Evolutionary conservation across 2,797 vertebrate genomes (phyloP).

Genomic region (Staurois parvus): DNA sequence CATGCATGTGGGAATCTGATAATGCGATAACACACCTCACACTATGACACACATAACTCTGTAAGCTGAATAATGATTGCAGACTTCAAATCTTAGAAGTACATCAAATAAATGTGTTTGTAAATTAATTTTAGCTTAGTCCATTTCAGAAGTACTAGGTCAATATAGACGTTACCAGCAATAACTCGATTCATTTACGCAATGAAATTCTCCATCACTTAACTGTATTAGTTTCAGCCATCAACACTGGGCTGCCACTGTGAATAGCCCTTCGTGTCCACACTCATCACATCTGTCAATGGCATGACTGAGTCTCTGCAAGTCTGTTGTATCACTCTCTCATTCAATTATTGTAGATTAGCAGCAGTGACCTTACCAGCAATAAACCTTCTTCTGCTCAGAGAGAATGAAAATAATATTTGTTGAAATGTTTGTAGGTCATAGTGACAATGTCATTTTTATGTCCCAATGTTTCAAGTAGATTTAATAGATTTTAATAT

Average conservation of each 20-base stretch:
- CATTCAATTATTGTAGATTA: not conserved
- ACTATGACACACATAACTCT: no score
- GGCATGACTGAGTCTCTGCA: not conserved
- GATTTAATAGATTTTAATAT: no score
- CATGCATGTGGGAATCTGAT: no score
- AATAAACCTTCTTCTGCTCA: not conserved
- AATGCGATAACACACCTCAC: no score
- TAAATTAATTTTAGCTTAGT: not conserved
- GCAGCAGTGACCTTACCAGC: not conserved
- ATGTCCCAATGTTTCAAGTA: no score
- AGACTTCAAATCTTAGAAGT: not conserved
- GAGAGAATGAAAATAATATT: not conserved
- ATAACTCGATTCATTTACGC: not conserved
- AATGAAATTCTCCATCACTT: not conserved
- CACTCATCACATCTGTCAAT: constrained; percentile 8
- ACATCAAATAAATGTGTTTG: not conserved
- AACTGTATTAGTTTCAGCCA: not conserved
- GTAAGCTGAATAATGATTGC: not conserved
- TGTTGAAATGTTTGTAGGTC: not conserved
- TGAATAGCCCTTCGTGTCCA: not conserved
- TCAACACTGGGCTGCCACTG: not conserved
- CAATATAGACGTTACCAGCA: not conserved
- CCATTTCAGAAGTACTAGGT: not conserved
- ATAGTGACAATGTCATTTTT: not conserved
- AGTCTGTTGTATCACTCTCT: not conserved